Evolutionary conservation across 2,888 invertebrate genomes (phyloP), one percentile per base, ranked within the genome.

Genomic region (Biston stratarius): DNA sequence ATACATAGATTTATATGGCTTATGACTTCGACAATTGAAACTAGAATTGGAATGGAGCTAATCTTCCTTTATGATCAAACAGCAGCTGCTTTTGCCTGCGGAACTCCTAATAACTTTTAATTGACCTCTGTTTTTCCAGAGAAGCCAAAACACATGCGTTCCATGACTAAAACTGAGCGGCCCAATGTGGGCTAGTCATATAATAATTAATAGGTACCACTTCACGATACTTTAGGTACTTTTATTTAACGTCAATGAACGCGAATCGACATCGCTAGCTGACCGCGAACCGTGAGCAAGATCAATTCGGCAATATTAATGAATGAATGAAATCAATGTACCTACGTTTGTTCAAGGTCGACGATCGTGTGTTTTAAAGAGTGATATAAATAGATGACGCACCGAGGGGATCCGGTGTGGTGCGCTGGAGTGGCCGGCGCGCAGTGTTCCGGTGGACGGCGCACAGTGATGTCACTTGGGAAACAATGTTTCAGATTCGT

Each of bases 301-400:
- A 77, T 77, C 76, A 64, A 70, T 80, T 78, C 77, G 78, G 80
- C 84, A 77, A 85, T 82, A 82, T 79, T 81, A 82, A 82, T 87
- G 85, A 86, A 82, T 88, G 86, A 87, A 86, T 85, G 85, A 82
- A 86, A 78, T 79, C 76, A 79, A 78, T 80, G 78, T 77, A 79
- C 73, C 78, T 64, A 58, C 47, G 38, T 81, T 69, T 77, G 74
- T 84, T 86, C 86, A 90, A 90, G 90, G 89, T 84, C 85, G 83
- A 69, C 75, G 77, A 78, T 82, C 70, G 75, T 72, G 63, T 72
- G 77, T 79, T 51, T 78, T 76, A 69, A 74, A 76, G 71, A 77
- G 77, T 77, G 79, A 75, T 81, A 81, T 76, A 84, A 85, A 86
- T 84, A 85, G 82, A 83, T 85, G 86, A 90, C 90, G 88, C 90